Evolutionary conservation across 1,140 invertebrate genomes (phyloP).

Genomic region (Trichogramma pretiosum): DNA sequence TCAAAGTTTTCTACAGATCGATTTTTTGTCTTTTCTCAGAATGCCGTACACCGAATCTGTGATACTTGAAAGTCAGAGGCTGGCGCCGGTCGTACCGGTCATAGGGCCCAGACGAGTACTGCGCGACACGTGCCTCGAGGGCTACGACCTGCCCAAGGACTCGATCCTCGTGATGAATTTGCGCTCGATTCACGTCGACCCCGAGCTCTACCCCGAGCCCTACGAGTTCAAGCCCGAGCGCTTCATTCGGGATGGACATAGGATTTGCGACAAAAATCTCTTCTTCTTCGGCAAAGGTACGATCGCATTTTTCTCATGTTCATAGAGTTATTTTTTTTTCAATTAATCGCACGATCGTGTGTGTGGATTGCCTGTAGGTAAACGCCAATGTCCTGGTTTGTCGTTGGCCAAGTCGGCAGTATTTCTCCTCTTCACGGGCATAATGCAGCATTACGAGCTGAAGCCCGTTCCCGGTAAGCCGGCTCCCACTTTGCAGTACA

Average conservation of each 20-base stretch:
- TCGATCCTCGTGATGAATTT: conserved; percentile 56
- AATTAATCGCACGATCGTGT: too few species aligned
- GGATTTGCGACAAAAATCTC: conserved; percentile 43
- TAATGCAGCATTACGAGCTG: conserved; percentile 51
- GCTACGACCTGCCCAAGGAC: conserved; percentile 60
- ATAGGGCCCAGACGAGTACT: conserved; percentile 59
- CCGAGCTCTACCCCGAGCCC: conserved; percentile 57
- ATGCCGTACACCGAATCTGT: conserved; percentile 58
- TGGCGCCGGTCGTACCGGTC: conserved; percentile 54
- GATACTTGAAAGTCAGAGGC: conserved; percentile 55
- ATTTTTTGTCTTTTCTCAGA: conserved; percentile 30
- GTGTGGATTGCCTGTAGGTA: too few species aligned
- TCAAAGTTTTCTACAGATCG: neutral
- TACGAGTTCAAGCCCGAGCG: conserved; percentile 63
- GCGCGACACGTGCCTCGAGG: conserved; percentile 49
- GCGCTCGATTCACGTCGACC: conserved; percentile 55
- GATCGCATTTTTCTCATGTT: conserved; percentile 10
- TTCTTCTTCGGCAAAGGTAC: conserved; percentile 64
- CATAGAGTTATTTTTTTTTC: too few species aligned
- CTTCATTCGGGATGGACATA: conserved; percentile 45
- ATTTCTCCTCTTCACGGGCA: conserved; percentile 62
- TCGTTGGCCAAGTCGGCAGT: conserved; percentile 61
- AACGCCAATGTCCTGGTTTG: conserved; percentile 68
- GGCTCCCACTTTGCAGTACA: conserved; percentile 24
- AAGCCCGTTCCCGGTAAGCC: conserved; percentile 32